Evolutionary conservation across 1,140 invertebrate genomes (phyloP), one percentile per base, ranked within the genome.

Genomic region (Trinorchestia longiramus): DNA sequence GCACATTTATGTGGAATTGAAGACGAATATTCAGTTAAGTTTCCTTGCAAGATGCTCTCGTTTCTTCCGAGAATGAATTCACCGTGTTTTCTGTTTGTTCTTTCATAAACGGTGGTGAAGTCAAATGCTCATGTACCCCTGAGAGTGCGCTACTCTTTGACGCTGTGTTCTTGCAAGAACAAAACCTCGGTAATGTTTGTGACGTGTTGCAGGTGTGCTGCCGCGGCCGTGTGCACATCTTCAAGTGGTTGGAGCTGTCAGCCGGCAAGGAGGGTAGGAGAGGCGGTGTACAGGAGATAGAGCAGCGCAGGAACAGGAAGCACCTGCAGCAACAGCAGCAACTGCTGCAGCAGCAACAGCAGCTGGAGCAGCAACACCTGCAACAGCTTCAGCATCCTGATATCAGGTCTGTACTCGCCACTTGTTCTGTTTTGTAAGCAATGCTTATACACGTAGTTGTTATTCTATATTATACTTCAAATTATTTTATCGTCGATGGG

Each of bases 201-300:
- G 28, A 77, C 28, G 28, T 77, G 62, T 36, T 36, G 40, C 97
- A 99, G 99, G 97, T 99, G 96, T 99, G 99, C 97, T 98, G 98
- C 97, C 98, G 99, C 97, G 99, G 99, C 96, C 98, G 98, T 97
- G 98, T 99, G 97, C 99, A 99, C 97, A 99, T 99, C 96, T 99
- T 99, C 97, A 99, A 99, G 97, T 99, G 98, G 97, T 97, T 99
- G 96, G 99, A 99, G 97, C 98, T 98, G 97, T 98, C 99, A 97
- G 98, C 99, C 43, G 98, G 98, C 91, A 97, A 97, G 96, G 98
- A 98, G 96, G 98, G 98, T 92, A 97, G 97, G 95, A 97, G 97
- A 95, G 96, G 97, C 92, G 97, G 97, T 42, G 96, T 97, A 57
- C 95, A 97, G 11, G 97, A 97, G 62, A 95, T 97, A 19, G 97